A percentile compares a stretch with the other conserved stretches of the same genome.
phyloP scores from a whole-genome alignment of 2,888 invertebrate genomes.

The Melinaea menophilus region DNA sequence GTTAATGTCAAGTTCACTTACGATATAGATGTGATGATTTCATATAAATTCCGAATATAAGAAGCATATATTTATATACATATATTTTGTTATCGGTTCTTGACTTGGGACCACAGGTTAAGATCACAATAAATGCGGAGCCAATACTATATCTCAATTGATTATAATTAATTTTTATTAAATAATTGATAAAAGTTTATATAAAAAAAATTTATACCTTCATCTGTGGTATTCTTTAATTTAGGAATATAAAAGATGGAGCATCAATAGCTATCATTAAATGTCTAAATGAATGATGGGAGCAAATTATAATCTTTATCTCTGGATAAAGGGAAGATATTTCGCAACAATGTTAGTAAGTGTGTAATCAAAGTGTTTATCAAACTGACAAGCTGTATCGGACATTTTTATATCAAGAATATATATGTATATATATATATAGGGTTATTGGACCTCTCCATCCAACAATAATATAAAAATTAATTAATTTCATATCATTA shows the following conservation, averaged over 20 bases:
- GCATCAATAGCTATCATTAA: no score
- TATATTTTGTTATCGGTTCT: no score
- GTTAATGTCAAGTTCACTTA: slow-evolving; percentile 68
- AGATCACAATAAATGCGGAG: no score
- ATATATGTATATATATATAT: no score
- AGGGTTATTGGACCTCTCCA: no score
- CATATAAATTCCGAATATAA: not conserved
- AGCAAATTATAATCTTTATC: slow-evolving; percentile 22
- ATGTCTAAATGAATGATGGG: slow-evolving; percentile 21
- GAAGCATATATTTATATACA: not conserved
- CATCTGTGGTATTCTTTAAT: no score
- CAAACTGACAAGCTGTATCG: slow-evolving; percentile 18
- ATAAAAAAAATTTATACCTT: no score
- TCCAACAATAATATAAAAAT: slow-evolving; percentile 42
- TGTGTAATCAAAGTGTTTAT: slow-evolving; percentile 27
- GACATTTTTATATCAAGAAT: slow-evolving; percentile 38
- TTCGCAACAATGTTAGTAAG: slow-evolving; percentile 34
- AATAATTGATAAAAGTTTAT: no score
- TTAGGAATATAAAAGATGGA: no score
- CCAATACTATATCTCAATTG: no score
- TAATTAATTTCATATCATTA: slow-evolving; percentile 44
- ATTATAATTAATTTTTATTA: no score
- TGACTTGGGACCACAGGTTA: no score
- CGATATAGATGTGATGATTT: slow-evolving; percentile 23
- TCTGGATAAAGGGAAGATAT: slow-evolving; percentile 16